A percentile compares a stretch with the other conserved stretches of the same genome.
Conservation (phyloP, 2,888 invertebrate genomes). For the Sarcophaga variegata region DNA sequence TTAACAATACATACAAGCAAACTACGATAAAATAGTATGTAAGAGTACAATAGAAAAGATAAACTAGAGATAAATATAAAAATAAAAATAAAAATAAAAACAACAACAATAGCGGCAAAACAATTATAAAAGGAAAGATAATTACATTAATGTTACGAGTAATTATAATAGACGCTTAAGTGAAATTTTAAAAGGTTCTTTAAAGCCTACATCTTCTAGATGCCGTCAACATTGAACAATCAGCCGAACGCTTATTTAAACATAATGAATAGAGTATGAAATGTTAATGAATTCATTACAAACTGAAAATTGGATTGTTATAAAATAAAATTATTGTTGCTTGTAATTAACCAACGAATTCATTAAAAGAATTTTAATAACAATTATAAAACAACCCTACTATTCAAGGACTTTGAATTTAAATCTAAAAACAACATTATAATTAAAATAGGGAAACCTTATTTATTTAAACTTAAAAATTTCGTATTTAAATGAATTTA, state of each 20-base stretch:
- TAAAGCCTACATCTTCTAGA: slow-evolving; percentile 39
- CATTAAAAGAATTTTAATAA: no score
- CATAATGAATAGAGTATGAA: background rate
- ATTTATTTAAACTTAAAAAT: no score
- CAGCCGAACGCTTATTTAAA: background rate
- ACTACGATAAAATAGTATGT: slow-evolving; percentile 20
- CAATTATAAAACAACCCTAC: no score
- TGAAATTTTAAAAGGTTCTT: background rate
- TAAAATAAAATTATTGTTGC: no score
- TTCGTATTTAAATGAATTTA: no score
- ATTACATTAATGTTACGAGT: slow-evolving; percentile 29
- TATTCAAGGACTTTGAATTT: no score
- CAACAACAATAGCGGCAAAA: background rate
- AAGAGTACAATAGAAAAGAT: background rate
- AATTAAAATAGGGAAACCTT: no score
- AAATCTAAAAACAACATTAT: no score
- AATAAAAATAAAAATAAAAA: background rate
- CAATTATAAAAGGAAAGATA: background rate
- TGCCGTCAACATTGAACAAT: background rate
- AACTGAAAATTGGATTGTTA: no score
- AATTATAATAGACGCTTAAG: background rate
- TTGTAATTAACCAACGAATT: no score
- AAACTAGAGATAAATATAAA: background rate
- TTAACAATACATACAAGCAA: slow-evolving; percentile 12
- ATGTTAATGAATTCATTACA: no score